phyloP scores from a whole-genome alignment of 1,140 invertebrate species.

The Ridgeia piscesae region DNA sequence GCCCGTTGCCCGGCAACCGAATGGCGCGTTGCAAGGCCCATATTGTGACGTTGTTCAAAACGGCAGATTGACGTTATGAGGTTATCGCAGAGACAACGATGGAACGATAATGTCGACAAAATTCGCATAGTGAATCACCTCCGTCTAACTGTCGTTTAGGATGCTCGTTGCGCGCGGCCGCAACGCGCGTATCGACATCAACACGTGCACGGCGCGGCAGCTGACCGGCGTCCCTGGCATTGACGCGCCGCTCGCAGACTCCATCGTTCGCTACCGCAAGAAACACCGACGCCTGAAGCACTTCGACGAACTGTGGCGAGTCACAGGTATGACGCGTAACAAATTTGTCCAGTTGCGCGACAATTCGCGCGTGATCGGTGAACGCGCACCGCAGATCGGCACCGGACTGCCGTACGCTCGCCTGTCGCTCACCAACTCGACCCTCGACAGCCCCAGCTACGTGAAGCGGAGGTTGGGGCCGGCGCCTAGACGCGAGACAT shows the following conservation, averaged over 20 bases:
- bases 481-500: not conserved
- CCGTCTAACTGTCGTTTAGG: not conserved
- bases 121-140: not conserved
- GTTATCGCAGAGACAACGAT: not conserved
- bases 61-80: not conserved
- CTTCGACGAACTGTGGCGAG: not conserved
- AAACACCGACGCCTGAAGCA: not conserved
- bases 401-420: not conserved
- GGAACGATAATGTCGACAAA: constrained; percentile 5
- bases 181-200: not conserved
- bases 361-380: not conserved
- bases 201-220: constrained; percentile 1
- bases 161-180: not conserved
- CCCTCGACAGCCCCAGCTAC: not conserved
- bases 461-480: not conserved
- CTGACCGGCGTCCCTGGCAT: not conserved
- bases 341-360: not conserved
- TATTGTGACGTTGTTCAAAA: constrained; percentile 6
- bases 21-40: not conserved
- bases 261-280: not conserved
- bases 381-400: not conserved
- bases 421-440: not conserved
- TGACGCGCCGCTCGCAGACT: not conserved
- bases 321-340: not conserved
- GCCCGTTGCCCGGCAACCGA: constrained; percentile 1